These are phyloP conservation scores for Carpatolechia fugitivella DNA, from an alignment of 2,888 invertebrate species.

Conservation along the genomic window DNA sequence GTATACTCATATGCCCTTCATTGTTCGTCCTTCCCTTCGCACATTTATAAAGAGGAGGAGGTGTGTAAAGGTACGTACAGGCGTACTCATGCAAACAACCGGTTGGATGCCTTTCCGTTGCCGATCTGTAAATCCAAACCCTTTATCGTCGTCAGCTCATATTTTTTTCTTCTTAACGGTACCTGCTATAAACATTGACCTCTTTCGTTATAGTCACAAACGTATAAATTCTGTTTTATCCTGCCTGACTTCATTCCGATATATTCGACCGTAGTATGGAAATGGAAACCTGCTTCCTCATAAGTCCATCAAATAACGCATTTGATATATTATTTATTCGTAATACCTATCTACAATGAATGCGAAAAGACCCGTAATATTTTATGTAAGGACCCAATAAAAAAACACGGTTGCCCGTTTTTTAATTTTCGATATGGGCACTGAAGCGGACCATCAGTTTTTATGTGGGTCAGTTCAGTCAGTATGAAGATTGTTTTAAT, in stretches of 20 bases:
- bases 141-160: neutral
- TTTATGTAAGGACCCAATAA: neutral
- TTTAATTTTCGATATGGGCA: neutral
- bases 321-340: neutral
- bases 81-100: neutral
- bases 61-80: no score
- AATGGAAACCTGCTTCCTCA: neutral
- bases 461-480: constrained; percentile 1
- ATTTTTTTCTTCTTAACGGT: neutral
- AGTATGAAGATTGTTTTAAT: no score
- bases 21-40: no score
- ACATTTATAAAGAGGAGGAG: no score
- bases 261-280: neutral
- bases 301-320: neutral
- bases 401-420: neutral
- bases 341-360: neutral
- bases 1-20: neutral
- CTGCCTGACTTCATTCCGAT: neutral
- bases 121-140: constrained; percentile 2
- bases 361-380: constrained; percentile 1
- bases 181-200: constrained; percentile 4
- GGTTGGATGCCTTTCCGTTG: constrained; percentile 5
- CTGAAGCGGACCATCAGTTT: neutral
- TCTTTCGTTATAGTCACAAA: constrained; percentile 4
- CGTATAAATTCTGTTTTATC: neutral